A percentile compares a stretch with the other conserved stretches of the same genome.
phyloP scores from a whole-genome alignment of 2,797 vertebrate species.

The Alosa sapidissima region DNA sequence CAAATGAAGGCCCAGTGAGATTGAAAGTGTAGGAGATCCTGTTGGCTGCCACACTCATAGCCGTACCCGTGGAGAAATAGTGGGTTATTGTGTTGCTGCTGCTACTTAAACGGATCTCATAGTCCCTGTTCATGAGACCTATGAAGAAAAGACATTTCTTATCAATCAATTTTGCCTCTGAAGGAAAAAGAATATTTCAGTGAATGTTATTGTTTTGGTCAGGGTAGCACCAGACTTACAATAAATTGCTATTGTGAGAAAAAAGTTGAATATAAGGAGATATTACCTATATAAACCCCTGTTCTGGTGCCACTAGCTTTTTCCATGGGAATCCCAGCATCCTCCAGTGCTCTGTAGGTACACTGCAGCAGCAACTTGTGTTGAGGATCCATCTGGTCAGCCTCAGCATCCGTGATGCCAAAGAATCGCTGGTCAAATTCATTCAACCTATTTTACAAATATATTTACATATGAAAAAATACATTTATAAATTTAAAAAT shows the following conservation, averaged over 20 bases:
- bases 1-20: constrained; percentile 83
- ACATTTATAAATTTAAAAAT: too few relatives aligned
- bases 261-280: constrained; percentile 44
- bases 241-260: too few relatives aligned
- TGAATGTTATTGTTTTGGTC: too few relatives aligned
- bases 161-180: too few relatives aligned
- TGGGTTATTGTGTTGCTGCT: constrained; percentile 72
- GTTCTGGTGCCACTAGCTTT: constrained; percentile 11
- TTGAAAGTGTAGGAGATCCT: constrained; percentile 86
- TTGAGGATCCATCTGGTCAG: constrained; percentile 53
- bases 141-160: too few relatives aligned
- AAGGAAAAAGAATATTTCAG: too few relatives aligned
- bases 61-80: constrained; percentile 80
- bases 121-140: constrained; percentile 90
- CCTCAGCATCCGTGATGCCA: constrained; percentile 64
- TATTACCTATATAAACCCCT: not conserved
- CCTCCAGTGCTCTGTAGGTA: constrained; percentile 69
- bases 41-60: constrained; percentile 84
- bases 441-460: constrained; percentile 68
- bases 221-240: too few relatives aligned
- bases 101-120: constrained; percentile 69
- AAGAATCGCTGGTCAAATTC: constrained; percentile 80
- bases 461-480: too few relatives aligned
- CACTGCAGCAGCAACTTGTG: constrained; percentile 27
- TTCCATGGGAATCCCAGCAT: constrained; percentile 33